Percentiles rank a stretch among this genome's conserved stretches.
phyloP scores from a whole-genome alignment of 2,113 vertebrate species.

The Xiphophorus hellerii region DNA sequence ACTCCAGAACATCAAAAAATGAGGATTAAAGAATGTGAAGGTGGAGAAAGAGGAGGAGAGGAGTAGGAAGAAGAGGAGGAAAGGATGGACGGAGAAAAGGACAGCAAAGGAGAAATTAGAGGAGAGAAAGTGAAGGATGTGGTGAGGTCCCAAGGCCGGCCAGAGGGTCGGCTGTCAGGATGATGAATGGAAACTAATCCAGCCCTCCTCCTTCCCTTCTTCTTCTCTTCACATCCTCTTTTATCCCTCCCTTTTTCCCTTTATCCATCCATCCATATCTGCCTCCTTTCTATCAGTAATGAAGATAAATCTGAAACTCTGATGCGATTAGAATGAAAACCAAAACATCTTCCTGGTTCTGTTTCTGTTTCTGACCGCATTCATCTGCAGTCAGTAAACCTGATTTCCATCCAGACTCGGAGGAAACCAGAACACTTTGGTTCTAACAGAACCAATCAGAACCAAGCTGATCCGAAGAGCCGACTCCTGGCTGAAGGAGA shows the following conservation, averaged over 20 bases:
- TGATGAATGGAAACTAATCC: slow-evolving; percentile 73
- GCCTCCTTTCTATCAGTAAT: slow-evolving; percentile 4
- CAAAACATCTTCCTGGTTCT: not conserved
- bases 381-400: slow-evolving; percentile 16
- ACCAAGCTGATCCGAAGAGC: no score
- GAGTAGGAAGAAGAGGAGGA: not conserved
- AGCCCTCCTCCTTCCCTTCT: slow-evolving; percentile 46
- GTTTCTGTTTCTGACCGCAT: slow-evolving; percentile 24
- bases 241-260: not conserved
- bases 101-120: slow-evolving; percentile 41
- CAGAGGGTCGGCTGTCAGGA: slow-evolving; percentile 75
- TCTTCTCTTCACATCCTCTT: slow-evolving; percentile 33
- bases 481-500: slow-evolving; percentile 3
- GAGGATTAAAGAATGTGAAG: not conserved
- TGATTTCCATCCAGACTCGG: slow-evolving; percentile 44
- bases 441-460: slow-evolving; percentile 56
- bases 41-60: not conserved
- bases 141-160: slow-evolving; percentile 71
- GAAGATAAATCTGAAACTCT: not conserved
- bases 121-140: slow-evolving; percentile 44
- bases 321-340: not conserved
- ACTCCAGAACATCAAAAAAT: no score
- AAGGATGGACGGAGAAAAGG: slow-evolving; percentile 43
- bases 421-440: slow-evolving; percentile 54
- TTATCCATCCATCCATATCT: slow-evolving; percentile 9